Evolutionary conservation across 30 jellyfish, hydroid and myxozoan genomes (phyloP).

Genomic region (Cassiopea xamachana): DNA sequence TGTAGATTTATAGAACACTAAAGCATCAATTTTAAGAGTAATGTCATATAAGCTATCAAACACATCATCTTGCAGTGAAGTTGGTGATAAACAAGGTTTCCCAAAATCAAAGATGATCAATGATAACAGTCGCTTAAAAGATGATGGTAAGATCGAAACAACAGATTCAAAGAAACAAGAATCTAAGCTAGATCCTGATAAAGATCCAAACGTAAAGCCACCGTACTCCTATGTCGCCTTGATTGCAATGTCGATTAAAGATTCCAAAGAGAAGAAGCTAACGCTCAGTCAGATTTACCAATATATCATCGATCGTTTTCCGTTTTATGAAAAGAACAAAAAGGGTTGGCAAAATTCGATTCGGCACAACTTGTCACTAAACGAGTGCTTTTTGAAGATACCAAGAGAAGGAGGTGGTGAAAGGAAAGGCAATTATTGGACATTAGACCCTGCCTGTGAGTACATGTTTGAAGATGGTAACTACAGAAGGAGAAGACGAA

Average conservation of each 20-base stretch:
- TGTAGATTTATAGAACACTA: slow-evolving; percentile 6
- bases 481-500: slow-evolving; percentile 93
- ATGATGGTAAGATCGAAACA: slow-evolving; percentile 11
- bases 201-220: slow-evolving; percentile 86
- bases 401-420: slow-evolving; percentile 99
- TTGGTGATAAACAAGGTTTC: slow-evolving; percentile 50
- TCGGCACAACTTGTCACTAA: slow-evolving; percentile 91
- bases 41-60: slow-evolving; percentile 68
- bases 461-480: slow-evolving; percentile 98
- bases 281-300: slow-evolving; percentile 92
- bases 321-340: slow-evolving; percentile 93
- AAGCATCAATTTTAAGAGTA: not conserved
- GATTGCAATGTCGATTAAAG: slow-evolving; percentile 95
- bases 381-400: slow-evolving; percentile 92
- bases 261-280: slow-evolving; percentile 74
- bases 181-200: slow-evolving; percentile 40
- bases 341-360: slow-evolving; percentile 99
- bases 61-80: slow-evolving; percentile 45
- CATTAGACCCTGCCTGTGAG: slow-evolving; percentile 99
- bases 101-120: slow-evolving; percentile 42
- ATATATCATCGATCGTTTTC: slow-evolving; percentile 87
- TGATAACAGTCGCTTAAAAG: slow-evolving; percentile 42
- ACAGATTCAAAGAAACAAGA: slow-evolving; percentile 40
- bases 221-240: slow-evolving; percentile 97
- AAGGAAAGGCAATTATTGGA: slow-evolving; percentile 96